Percentiles rank a stretch among this genome's conserved stretches.
phyloP scores from a whole-genome alignment of 2,888 invertebrate genomes.

The Tipula lateralis region DNA sequence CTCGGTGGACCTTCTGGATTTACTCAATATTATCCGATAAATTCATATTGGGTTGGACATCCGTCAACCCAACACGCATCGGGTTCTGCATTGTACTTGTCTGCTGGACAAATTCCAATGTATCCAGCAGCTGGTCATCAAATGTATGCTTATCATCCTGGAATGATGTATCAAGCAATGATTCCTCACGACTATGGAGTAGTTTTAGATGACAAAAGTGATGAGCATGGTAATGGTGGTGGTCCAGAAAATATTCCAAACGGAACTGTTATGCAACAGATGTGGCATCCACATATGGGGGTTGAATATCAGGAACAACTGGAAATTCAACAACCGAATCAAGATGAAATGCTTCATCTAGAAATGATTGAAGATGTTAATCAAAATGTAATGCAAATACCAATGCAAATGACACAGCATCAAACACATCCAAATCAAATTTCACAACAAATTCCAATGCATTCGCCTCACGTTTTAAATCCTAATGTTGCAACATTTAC shows the following conservation, averaged over 20 bases:
- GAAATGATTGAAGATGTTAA: slow-evolving; percentile 30
- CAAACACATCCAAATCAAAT: slow-evolving; percentile 25
- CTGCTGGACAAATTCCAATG: slow-evolving; percentile 40
- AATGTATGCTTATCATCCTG: slow-evolving; percentile 42
- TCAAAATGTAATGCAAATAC: slow-evolving; percentile 26
- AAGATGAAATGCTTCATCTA: slow-evolving; percentile 42
- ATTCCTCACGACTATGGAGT: slow-evolving; percentile 44
- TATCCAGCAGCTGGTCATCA: slow-evolving; percentile 39
- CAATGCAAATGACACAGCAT: background rate
- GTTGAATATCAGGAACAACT: slow-evolving; percentile 39
- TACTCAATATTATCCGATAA: slow-evolving; percentile 34
- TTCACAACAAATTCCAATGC: background rate
- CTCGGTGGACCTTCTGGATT: slow-evolving; percentile 30
- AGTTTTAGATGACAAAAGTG: slow-evolving; percentile 42
- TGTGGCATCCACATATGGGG: slow-evolving; percentile 43
- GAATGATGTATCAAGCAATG: slow-evolving; percentile 42
- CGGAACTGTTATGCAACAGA: slow-evolving; percentile 32
- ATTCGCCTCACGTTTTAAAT: slow-evolving; percentile 20
- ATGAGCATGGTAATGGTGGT: slow-evolving; percentile 39
- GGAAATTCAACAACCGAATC: background rate
- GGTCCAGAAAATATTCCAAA: slow-evolving; percentile 36
- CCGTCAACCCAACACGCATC: slow-evolving; percentile 47
- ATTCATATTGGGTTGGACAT: slow-evolving; percentile 42
- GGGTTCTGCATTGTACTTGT: slow-evolving; percentile 43
- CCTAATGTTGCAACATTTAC: slow-evolving; percentile 30